Conservation (phyloP, 2,888 invertebrate genomes). For the Nezara viridula region DNA sequence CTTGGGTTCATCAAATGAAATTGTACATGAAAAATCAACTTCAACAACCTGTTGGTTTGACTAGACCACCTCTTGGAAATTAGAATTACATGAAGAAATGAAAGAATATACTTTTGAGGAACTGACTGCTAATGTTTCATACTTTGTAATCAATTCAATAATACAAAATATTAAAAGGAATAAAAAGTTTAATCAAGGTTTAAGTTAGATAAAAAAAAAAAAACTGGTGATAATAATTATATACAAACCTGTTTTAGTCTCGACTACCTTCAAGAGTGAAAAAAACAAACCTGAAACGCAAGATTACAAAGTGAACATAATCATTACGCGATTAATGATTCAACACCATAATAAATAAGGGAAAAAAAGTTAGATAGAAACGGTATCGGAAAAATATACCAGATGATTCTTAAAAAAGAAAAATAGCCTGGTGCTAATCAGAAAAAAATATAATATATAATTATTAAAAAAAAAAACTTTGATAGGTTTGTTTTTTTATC, state of each 20-base stretch:
- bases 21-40: constrained; percentile 26
- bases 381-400: no score
- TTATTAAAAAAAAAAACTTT: no score
- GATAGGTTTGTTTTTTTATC: no score
- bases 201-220: background rate
- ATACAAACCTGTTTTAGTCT: background rate
- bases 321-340: no score
- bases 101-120: background rate
- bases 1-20: constrained; percentile 21
- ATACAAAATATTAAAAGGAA: background rate
- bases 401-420: no score
- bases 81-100: background rate
- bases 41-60: constrained; percentile 1
- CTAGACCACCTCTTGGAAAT: constrained; percentile 10
- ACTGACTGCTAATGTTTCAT: background rate
- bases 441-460: no score
- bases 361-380: no score
- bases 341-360: no score
- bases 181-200: background rate
- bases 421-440: no score
- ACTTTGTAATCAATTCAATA: background rate
- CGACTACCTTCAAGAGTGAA: background rate
- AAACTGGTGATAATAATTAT: background rate
- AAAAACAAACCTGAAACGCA: no score
- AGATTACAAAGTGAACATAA: no score